A percentile compares a stretch with the other conserved stretches of the same genome.
Conservation (phyloP, 2,797 vertebrate species). For the Coreius guichenoti region DNA sequence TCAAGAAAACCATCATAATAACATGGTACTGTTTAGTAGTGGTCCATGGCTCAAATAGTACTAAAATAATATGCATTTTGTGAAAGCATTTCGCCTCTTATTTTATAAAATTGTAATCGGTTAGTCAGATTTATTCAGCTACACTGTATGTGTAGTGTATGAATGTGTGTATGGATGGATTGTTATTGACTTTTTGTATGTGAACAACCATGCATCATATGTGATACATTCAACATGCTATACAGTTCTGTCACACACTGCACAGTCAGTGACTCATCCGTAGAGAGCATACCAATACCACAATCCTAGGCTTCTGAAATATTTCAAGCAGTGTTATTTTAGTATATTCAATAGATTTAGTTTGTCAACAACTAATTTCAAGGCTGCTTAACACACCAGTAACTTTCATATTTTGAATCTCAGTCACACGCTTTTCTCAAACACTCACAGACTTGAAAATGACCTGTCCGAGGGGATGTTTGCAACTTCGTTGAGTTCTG, state of each 20-base stretch:
- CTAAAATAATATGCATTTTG: background rate
- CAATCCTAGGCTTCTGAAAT: background rate
- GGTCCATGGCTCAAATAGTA: background rate
- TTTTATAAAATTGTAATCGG: background rate
- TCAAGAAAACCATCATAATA: background rate
- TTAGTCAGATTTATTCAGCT: background rate
- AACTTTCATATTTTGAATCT: background rate
- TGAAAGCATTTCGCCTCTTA: background rate
- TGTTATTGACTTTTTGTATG: conserved; percentile 6
- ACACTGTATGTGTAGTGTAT: background rate
- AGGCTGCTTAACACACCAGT: background rate
- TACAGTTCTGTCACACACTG: conserved; percentile 9
- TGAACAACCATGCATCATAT: conserved; percentile 35
- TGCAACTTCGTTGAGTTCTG: background rate
- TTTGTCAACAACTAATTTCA: background rate
- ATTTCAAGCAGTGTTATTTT: background rate
- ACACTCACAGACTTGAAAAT: background rate
- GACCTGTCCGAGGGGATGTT: background rate
- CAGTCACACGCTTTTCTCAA: background rate
- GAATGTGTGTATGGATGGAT: conserved; percentile 1
- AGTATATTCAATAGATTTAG: background rate
- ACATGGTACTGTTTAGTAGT: background rate
- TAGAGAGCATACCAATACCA: background rate
- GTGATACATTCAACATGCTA: conserved; percentile 50
- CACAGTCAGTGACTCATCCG: background rate